Percentiles rank a stretch among this genome's conserved stretches.
Conservation (phyloP, 1,140 invertebrate species). For the Aphelenchoides fujianensis region DNA sequence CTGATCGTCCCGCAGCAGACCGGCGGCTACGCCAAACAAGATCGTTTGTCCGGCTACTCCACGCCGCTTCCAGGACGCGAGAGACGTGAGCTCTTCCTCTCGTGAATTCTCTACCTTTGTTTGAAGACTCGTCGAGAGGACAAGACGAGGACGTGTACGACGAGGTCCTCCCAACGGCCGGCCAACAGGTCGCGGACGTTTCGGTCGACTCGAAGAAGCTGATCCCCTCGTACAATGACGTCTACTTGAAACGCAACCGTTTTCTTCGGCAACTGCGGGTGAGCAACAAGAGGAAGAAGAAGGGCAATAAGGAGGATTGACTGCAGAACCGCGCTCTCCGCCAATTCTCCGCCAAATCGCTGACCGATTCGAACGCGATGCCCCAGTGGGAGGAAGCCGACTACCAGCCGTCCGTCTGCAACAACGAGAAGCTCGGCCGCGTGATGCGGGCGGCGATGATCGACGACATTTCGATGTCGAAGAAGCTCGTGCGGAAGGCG, state of each 20-base stretch:
- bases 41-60: too few relatives aligned
- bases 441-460: conserved; percentile 40
- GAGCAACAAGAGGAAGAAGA: not conserved
- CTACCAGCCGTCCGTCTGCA: conserved; percentile 19
- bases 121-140: too few relatives aligned
- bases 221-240: conserved; percentile 4
- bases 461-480: conserved; percentile 44
- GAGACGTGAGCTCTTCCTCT: too few relatives aligned
- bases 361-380: conserved; percentile 10
- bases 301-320: too few relatives aligned
- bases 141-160: conserved; percentile 22
- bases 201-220: conserved; percentile 19
- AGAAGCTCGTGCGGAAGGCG: conserved; percentile 38
- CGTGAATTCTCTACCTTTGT: too few relatives aligned
- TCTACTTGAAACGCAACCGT: conserved; percentile 13
- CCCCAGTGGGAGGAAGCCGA: not conserved
- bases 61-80: too few relatives aligned
- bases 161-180: conserved; percentile 15
- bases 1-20: not conserved
- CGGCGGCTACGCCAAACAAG: not conserved
- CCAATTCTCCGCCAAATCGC: conserved; percentile 25
- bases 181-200: not conserved
- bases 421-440: conserved; percentile 23
- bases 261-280: conserved; percentile 13
- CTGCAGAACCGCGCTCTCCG: conserved; percentile 27